These are phyloP conservation scores for Pipistrellus pipistrellus DNA, from an alignment of 2,797 vertebrate species.

Conservation along the genomic window DNA sequence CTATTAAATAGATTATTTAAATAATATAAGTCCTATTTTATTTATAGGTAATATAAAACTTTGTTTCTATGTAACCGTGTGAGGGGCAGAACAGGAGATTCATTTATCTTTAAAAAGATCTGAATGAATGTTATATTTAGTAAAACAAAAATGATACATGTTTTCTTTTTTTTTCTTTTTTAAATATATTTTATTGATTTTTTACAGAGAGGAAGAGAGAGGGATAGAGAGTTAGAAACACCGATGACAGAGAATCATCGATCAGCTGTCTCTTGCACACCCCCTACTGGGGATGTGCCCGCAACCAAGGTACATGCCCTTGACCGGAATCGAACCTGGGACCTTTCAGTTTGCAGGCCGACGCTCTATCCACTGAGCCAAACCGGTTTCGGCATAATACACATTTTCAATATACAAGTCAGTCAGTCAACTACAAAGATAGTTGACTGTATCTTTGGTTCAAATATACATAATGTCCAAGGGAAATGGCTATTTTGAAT, in stretches of 20 bases:
- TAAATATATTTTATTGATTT: too few relatives aligned
- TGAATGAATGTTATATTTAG: slow-evolving; percentile 16
- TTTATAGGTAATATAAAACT: slow-evolving; percentile 5
- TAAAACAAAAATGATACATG: slow-evolving; percentile 10
- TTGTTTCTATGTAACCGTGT: slow-evolving; percentile 19
- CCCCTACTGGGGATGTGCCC: too few relatives aligned
- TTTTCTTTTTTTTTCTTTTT: not conserved
- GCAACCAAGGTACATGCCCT: too few relatives aligned
- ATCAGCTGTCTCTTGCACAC: too few relatives aligned
- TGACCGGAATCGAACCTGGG: too few relatives aligned
- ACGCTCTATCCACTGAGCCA: too few relatives aligned
- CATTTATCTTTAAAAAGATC: slow-evolving; percentile 1
- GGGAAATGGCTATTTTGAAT: slow-evolving; percentile 18
- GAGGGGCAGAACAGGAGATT: not conserved
- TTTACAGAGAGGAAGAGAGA: too few relatives aligned
- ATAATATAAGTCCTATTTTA: slow-evolving; percentile 5
- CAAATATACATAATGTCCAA: not conserved
- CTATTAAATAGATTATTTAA: not conserved
- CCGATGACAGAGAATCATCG: too few relatives aligned
- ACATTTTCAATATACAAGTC: not conserved
- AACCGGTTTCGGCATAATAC: too few relatives aligned
- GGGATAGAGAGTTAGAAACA: too few relatives aligned
- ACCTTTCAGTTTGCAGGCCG: too few relatives aligned
- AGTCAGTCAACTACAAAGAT: not conserved
- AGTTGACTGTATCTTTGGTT: not conserved